Evolutionary conservation across 1,140 invertebrate genomes (phyloP), one percentile per base, ranked within the genome.

Genomic region (Lepidostoma basale): DNA sequence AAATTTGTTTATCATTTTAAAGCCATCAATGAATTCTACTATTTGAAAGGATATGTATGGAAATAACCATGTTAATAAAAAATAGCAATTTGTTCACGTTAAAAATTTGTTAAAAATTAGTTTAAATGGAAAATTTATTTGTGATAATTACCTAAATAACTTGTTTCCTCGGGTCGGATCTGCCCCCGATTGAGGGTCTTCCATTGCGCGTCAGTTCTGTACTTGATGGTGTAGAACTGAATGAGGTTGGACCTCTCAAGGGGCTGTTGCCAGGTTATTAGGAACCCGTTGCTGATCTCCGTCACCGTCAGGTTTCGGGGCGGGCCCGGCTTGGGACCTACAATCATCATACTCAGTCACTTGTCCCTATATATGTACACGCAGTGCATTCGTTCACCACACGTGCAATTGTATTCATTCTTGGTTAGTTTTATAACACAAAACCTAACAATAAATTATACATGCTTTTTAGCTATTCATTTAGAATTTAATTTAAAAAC

Each of bases 201-300:
- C 93, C 92, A 96, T 72, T 88, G 87, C 64, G 90, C 91, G 78
- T 95, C 92, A 18, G 91, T 93, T 76, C 90, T 89, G 84, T 94
- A 96, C 80, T 96, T 93, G 78, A 97, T 94, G 44, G 91, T 92
- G 80, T 97, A 97, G 83, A 94, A 93, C 77, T 94, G 91, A 68
- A 97, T 89, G 18, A 93, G 85, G 73, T 92, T 86, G 18, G 88
- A 86, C 69, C 88, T 86, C 76, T 94, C 91, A 44, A 88, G 70
- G n/a, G 95, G 94, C 62, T 89, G 86, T 77, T 91, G 88, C 95
- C 94, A 97, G 70, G 90, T 89, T 74, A 97, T 93, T 30, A 95
- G 85, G 78, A 93, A 93, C 52, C 93, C 93, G 78, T 94, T 93
- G 75, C 88, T 88, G 58, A 93, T 87, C 81, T 94, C 92, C 14